Base-by-base conservation (phyloP, 2,797 vertebrate species). In the Gallinago nigripennis region DNA sequence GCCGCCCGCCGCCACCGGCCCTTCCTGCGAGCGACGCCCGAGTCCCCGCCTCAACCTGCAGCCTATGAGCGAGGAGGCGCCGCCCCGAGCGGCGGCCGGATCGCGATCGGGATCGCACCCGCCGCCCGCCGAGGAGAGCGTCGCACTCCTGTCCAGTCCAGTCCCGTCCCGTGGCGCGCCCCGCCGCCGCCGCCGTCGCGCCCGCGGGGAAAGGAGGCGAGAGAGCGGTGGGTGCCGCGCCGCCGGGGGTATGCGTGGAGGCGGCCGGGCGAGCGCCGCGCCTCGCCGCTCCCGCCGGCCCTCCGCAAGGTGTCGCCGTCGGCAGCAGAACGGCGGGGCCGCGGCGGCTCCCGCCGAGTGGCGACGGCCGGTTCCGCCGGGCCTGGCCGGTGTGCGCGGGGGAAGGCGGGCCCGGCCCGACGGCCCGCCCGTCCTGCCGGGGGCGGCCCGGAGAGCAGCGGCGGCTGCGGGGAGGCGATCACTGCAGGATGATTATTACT, bases 291-390 rank as follows among this genome's bases (percentile, higher is more conserved):
- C 57, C 84, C 16, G 48, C 33, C 70, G 37, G 56, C 71, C 75
- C 50, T 88, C 98, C 98, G 97, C 98, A 70, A 98, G 98, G 97
- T 96, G 98, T 98, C 98, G 96, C 97, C 88, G 97, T 95, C 71
- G 77, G 94, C 97, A 96, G 96, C 58, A 77, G 88, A 92, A 94
- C 96, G 70, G 64, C 66, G 56, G 58, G 56, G 37, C 51, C 9
- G 37, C 51, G 48, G 66, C 31, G 41, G 46, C 31, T 28, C 43
- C 64, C 17, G 68, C 64, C 43, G 58, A 64, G 82, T 48, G 86
- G 24, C 69, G 25, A 45, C 51, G 71, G 33, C 54, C 82, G n/a
- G 69, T 65, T 57, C 68, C 14, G 61, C 70, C 43, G 69, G 10
- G 64, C 66, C 45, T 51, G 8, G 57, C 76, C 31, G 37, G 46